These are phyloP conservation scores for Lophochroa leadbeateri DNA, from an alignment of 2,113 vertebrate species.

Conservation along the genomic window DNA sequence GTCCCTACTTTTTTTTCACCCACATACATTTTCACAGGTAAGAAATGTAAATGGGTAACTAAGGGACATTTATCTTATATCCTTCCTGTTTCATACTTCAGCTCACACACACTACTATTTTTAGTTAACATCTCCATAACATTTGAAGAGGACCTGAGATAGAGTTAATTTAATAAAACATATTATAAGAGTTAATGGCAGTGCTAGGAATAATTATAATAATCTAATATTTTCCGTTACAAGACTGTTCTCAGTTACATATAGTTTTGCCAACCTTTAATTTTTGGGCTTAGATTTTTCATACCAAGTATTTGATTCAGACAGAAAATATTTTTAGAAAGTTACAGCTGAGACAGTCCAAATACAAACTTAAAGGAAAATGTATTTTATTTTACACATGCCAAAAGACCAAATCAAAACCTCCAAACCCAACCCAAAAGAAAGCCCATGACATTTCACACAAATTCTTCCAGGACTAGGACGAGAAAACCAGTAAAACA, in stretches of 20 bases:
- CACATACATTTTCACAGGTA: not conserved
- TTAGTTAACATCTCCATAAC: not conserved
- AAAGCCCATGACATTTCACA: not conserved
- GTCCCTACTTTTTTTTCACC: not conserved
- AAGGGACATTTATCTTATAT: not conserved
- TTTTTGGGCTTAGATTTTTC: constrained; percentile 9
- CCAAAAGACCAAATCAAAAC: not conserved
- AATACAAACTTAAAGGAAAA: not conserved
- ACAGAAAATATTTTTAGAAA: constrained; percentile 48
- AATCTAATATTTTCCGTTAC: constrained; percentile 23
- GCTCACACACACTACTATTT: not conserved
- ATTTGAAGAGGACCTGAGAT: not conserved
- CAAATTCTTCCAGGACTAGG: not conserved
- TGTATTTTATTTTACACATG: not conserved
- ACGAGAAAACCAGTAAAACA: not conserved
- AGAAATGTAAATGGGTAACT: not conserved
- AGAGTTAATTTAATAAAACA: constrained; percentile 13
- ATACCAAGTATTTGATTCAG: constrained; percentile 3
- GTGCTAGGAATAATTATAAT: not conserved
- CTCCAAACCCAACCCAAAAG: not conserved
- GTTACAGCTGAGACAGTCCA: not conserved
- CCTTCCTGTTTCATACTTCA: not conserved
- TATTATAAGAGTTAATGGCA: not conserved
- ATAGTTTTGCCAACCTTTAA: constrained; percentile 17
- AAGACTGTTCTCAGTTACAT: not conserved